Percentiles rank a stretch among this genome's conserved stretches.
These are phyloP conservation scores for Canis aureus DNA, from an alignment of 2,113 vertebrate genomes.

Conservation along the genomic window DNA sequence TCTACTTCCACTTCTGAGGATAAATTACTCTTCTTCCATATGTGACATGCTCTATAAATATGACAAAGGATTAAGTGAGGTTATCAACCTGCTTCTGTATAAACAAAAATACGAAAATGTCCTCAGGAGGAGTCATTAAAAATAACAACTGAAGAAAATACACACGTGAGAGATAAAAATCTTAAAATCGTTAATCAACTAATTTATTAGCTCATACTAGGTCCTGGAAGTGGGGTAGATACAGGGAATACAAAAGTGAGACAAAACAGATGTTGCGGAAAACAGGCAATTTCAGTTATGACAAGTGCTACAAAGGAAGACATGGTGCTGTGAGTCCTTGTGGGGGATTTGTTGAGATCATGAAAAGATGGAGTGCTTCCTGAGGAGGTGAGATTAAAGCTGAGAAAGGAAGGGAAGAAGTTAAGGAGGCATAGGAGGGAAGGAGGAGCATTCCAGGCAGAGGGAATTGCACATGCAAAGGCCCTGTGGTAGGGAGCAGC, in stretches of 20 bases:
- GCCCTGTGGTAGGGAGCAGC: background rate
- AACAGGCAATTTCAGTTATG: background rate
- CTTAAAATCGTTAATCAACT: background rate
- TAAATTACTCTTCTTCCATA: background rate
- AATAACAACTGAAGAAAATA: slow-evolving; percentile 13
- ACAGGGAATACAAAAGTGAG: background rate
- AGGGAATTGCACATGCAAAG: slow-evolving; percentile 1
- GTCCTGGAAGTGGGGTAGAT: background rate
- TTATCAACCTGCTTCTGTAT: background rate
- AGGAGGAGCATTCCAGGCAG: background rate
- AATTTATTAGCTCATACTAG: background rate
- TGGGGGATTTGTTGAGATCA: background rate
- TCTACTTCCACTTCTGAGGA: background rate
- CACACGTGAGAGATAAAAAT: background rate
- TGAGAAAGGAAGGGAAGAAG: background rate
- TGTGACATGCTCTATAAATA: background rate
- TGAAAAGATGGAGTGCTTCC: background rate
- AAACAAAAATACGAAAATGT: background rate
- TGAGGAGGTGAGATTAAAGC: background rate
- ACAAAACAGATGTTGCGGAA: background rate
- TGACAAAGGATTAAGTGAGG: background rate
- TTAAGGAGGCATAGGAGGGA: background rate
- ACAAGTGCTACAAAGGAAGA: background rate
- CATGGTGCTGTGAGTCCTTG: background rate
- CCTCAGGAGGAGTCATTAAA: slow-evolving; percentile 26